phyloP scores from a whole-genome alignment of 1,140 invertebrate genomes.

The Neodiprion pinetum region DNA sequence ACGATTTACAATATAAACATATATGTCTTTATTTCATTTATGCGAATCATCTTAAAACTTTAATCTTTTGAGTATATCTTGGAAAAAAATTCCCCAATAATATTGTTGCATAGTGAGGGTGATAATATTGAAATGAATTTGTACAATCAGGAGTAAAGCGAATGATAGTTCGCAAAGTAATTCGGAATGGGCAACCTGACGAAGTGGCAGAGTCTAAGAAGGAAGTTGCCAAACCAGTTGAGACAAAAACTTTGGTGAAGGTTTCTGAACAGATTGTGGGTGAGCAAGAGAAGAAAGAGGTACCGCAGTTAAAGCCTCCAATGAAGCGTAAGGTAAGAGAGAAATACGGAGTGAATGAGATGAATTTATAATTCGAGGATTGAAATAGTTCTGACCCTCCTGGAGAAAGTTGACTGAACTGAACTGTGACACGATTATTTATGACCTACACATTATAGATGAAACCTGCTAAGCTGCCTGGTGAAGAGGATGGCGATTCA shows the following conservation, averaged over 20 bases:
- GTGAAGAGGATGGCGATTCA: conserved; percentile 54
- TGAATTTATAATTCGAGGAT: too few relatives aligned
- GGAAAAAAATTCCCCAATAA: too few relatives aligned
- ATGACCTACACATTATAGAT: conserved; percentile 29
- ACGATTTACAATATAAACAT: not conserved
- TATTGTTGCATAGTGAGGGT: too few relatives aligned
- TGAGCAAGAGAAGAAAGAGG: conserved; percentile 43
- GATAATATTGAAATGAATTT: not conserved
- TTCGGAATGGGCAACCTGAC: conserved; percentile 57
- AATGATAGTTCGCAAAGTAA: conserved; percentile 54
- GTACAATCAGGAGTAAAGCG: conserved; percentile 42
- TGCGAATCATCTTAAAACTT: conserved; percentile 51
- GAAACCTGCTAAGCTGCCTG: conserved; percentile 33
- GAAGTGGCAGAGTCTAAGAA: conserved; percentile 44
- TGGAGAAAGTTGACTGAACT: not conserved
- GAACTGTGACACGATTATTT: not conserved
- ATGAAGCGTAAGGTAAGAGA: conserved; percentile 50
- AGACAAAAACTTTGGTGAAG: conserved; percentile 29
- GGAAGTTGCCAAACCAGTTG: conserved; percentile 21
- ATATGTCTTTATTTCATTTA: conserved; percentile 45
- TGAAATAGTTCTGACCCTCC: too few relatives aligned
- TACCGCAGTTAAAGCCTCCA: conserved; percentile 50
- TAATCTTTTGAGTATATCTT: too few relatives aligned
- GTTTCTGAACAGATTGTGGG: not conserved
- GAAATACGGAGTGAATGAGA: not conserved